These are phyloP conservation scores for Phalacrocorax carbo DNA, from an alignment of 2,113 vertebrate genomes.

Conservation along the genomic window DNA sequence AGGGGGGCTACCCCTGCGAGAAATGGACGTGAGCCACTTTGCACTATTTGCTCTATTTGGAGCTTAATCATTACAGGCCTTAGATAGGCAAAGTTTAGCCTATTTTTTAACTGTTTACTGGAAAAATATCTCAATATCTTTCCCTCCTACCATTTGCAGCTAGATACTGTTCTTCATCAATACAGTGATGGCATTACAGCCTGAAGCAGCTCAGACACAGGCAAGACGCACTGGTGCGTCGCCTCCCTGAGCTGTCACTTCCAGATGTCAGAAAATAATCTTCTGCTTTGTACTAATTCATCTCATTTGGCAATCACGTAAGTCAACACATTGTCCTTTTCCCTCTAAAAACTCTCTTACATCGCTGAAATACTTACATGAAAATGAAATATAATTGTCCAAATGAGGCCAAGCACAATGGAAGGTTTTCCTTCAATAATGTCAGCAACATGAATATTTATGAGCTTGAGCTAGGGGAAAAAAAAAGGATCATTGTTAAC, in stretches of 20 bases:
- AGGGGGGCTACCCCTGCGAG: neutral
- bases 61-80: neutral
- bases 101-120: neutral
- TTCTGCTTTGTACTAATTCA: neutral
- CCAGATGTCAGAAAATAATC: neutral
- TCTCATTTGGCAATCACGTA: neutral
- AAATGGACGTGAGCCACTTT: neutral
- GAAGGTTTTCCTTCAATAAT: conserved; percentile 93
- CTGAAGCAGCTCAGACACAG: neutral
- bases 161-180: neutral
- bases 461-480: conserved; percentile 85
- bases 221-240: neutral
- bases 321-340: neutral
- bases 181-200: too few relatives aligned
- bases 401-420: conserved; percentile 95
- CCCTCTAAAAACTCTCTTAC: neutral
- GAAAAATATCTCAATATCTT: neutral
- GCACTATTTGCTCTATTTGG: neutral
- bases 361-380: conserved; percentile 81
- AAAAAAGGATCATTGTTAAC: conserved; percentile 42
- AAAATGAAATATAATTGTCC: conserved; percentile 96
- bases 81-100: neutral
- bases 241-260: neutral
- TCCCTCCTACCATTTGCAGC: neutral
- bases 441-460: conserved; percentile 96